Conservation (phyloP, 1,140 invertebrate genomes). For the Drosophila persimilis region DNA sequence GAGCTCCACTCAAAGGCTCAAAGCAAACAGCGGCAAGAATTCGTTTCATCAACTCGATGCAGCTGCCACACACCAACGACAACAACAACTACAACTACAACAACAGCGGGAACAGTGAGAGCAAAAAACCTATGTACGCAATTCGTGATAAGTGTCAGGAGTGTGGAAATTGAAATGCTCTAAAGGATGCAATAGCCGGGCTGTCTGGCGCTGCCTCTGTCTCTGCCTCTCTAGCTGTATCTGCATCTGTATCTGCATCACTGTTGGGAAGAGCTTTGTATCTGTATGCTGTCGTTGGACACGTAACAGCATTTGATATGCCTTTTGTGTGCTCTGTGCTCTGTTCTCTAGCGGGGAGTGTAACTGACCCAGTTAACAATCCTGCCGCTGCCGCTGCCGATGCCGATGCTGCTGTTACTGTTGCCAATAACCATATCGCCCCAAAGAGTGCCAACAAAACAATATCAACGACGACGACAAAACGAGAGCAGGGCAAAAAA, state of each 20-base stretch:
- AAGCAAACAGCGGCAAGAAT: slow-evolving; percentile 54
- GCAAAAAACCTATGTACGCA: slow-evolving; percentile 42
- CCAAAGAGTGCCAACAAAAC: slow-evolving; percentile 5
- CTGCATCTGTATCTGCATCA: not conserved
- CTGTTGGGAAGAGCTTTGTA: slow-evolving; percentile 6
- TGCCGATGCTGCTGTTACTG: slow-evolving; percentile 3
- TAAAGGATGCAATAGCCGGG: slow-evolving; percentile 63
- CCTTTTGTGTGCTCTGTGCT: slow-evolving; percentile 29
- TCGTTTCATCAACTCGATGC: slow-evolving; percentile 59
- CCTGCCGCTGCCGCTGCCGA: slow-evolving; percentile 1
- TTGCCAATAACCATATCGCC: slow-evolving; percentile 42
- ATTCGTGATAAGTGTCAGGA: slow-evolving; percentile 52
- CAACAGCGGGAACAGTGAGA: not conserved
- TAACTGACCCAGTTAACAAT: slow-evolving; percentile 61
- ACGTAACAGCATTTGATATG: slow-evolving; percentile 45
- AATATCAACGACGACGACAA: slow-evolving; percentile 7
- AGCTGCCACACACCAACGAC: slow-evolving; percentile 6
- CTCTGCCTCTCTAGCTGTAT: slow-evolving; percentile 1
- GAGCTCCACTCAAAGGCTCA: slow-evolving; percentile 57
- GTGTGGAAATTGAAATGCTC: slow-evolving; percentile 65
- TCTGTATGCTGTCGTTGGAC: slow-evolving; percentile 14
- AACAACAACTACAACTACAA: not conserved
- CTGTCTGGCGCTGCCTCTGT: not conserved
- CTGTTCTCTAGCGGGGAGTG: not conserved
- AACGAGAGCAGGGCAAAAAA: slow-evolving; percentile 1